These are phyloP conservation scores for Oceanites oceanicus DNA, from an alignment of 2,113 vertebrate species.

Conservation along the genomic window DNA sequence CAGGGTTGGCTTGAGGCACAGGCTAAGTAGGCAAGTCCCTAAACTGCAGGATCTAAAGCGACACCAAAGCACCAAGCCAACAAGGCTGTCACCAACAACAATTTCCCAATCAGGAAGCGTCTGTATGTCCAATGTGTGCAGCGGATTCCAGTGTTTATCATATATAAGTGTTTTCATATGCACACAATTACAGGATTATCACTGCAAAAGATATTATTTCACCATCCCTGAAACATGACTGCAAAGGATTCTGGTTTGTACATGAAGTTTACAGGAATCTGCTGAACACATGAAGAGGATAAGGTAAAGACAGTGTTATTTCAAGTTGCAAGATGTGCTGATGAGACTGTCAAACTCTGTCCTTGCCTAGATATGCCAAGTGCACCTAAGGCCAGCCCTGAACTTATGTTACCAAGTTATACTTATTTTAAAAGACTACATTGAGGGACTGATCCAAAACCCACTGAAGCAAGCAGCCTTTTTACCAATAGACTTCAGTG, in stretches of 20 bases:
- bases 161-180: background rate
- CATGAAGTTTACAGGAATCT: background rate
- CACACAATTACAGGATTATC: background rate
- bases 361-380: constrained; percentile 33
- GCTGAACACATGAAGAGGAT: background rate
- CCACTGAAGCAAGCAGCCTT: background rate
- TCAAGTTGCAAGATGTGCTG: background rate
- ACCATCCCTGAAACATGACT: background rate
- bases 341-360: background rate
- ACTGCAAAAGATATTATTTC: background rate
- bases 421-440: background rate
- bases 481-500: background rate
- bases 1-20: constrained; percentile 41
- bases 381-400: constrained; percentile 22
- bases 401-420: background rate
- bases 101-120: background rate
- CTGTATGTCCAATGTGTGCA: background rate
- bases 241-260: background rate
- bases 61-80: background rate
- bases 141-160: background rate
- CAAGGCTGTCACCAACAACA: background rate
- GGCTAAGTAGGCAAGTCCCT: constrained; percentile 47
- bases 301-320: background rate
- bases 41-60: background rate
- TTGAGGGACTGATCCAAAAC: constrained; percentile 24